phyloP scores from a whole-genome alignment of 2,113 vertebrate genomes.

The Oncorhynchus nerka region DNA sequence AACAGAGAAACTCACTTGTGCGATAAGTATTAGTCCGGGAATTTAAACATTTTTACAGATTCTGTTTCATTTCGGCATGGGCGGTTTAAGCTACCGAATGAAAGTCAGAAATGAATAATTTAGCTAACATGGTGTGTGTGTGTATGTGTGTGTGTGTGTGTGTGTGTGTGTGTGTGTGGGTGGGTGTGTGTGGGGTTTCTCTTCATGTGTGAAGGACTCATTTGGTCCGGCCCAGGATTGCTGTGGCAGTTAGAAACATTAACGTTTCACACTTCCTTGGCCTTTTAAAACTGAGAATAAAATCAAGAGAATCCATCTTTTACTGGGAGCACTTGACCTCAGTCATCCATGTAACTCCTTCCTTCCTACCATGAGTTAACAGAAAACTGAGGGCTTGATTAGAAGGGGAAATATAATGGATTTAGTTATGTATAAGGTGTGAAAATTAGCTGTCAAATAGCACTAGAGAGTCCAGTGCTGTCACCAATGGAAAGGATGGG shows the following conservation, averaged over 20 bases:
- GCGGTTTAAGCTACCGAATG: neutral
- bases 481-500: neutral
- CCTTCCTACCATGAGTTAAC: neutral
- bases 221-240: neutral
- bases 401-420: neutral
- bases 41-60: slow-evolving; percentile 20
- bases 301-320: neutral
- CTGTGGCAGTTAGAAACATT: slow-evolving; percentile 6
- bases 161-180: too few relatives aligned
- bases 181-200: neutral
- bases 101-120: neutral
- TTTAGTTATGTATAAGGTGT: neutral
- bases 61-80: neutral
- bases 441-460: slow-evolving; percentile 22
- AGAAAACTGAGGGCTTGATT: neutral
- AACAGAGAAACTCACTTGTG: slow-evolving; percentile 31
- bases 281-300: neutral
- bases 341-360: neutral
- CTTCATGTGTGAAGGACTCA: neutral
- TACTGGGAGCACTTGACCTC: neutral
- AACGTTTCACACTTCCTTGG: neutral
- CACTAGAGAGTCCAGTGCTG: neutral
- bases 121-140: neutral
- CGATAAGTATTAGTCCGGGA: slow-evolving; percentile 36
- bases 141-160: too few relatives aligned